These are phyloP conservation scores for Orthonyx spaldingii DNA, from an alignment of 2,113 vertebrate species.

Conservation along the genomic window DNA sequence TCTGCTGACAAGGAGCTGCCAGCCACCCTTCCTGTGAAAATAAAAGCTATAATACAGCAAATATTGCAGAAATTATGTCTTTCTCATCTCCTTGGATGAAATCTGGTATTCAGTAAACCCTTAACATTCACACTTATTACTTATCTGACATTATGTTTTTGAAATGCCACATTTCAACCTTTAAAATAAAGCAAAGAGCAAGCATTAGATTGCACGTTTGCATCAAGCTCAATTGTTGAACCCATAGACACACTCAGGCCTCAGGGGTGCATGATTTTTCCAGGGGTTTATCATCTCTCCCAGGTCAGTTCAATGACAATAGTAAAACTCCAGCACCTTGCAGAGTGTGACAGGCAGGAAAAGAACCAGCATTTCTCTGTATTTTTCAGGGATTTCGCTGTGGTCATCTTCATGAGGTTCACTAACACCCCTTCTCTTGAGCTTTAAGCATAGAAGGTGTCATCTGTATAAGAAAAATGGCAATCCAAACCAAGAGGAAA, in stretches of 20 bases:
- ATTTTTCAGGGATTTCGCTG: background rate
- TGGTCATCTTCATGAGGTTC: background rate
- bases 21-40: background rate
- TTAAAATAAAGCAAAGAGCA: constrained; percentile 40
- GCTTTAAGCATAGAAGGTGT: background rate
- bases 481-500: background rate
- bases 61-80: background rate
- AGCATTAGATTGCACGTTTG: background rate
- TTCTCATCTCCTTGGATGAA: background rate
- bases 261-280: background rate
- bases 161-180: constrained; percentile 43
- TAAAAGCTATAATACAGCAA: background rate
- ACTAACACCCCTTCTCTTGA: background rate
- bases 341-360: background rate
- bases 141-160: constrained; percentile 20
- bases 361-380: background rate
- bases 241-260: background rate
- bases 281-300: background rate
- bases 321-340: background rate
- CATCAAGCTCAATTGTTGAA: background rate
- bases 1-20: constrained; percentile 5
- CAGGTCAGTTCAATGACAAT: background rate
- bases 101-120: constrained; percentile 3
- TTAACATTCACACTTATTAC: constrained; percentile 16
- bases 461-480: background rate